Percentiles rank a stretch among this genome's conserved stretches.
Evolutionary conservation across 2,888 invertebrate species (phyloP).

Genomic region (Coelogynopora nodosa): DNA sequence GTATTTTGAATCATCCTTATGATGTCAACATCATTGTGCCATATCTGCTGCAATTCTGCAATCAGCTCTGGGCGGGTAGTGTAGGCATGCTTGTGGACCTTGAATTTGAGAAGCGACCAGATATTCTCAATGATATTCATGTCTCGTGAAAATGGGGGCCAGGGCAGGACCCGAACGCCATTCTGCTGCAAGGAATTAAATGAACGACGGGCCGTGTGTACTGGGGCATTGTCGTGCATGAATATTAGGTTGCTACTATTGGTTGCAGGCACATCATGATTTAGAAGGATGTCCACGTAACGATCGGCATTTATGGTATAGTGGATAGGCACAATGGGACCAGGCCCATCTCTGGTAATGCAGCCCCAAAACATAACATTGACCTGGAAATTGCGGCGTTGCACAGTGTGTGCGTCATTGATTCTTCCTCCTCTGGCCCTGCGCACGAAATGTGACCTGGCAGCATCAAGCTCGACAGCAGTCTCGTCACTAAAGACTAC

Average conservation of each 20-base stretch:
- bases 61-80: not conserved
- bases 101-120: not conserved
- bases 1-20: not conserved
- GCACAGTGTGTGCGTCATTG: not conserved
- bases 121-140: not conserved
- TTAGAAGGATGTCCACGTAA: not conserved
- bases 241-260: not conserved
- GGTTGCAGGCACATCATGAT: not conserved
- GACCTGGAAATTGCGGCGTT: too few relatives aligned
- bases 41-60: not conserved
- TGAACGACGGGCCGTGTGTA: not conserved
- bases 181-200: not conserved
- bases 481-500: not conserved
- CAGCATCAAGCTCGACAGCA: too few relatives aligned
- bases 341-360: too few relatives aligned
- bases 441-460: too few relatives aligned
- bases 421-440: not conserved
- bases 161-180: not conserved
- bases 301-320: not conserved
- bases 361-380: too few relatives aligned
- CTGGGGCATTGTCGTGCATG: not conserved
- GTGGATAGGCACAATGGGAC: not conserved
- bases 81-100: not conserved
- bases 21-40: not conserved
- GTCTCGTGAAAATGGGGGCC: not conserved